phyloP scores from a whole-genome alignment of 2,113 vertebrate genomes.

The Tachysurus vachellii region DNA sequence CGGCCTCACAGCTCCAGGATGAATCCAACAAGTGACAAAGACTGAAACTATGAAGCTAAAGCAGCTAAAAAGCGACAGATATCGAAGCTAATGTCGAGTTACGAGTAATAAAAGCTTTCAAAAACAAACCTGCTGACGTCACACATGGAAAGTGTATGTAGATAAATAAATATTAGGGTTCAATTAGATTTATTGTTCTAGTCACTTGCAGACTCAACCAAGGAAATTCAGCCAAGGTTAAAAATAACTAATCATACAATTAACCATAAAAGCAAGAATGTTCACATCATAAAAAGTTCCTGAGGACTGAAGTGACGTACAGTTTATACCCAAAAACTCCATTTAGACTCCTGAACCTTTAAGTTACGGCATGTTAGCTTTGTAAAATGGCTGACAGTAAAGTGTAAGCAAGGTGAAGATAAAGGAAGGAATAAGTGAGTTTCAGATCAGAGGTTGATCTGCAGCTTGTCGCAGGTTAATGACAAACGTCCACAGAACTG shows the following conservation, averaged over 20 bases:
- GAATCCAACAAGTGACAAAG: not conserved
- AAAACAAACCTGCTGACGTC: not conserved
- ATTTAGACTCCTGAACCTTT: not conserved
- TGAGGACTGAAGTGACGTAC: not conserved
- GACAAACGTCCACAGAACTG: not conserved
- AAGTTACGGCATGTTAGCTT: not conserved
- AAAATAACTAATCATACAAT: not conserved
- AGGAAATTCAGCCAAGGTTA: not conserved
- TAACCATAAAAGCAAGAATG: not conserved
- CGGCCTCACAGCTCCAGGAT: too few relatives aligned
- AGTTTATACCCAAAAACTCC: not conserved
- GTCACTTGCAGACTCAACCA: not conserved
- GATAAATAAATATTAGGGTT: not conserved
- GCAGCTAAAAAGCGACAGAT: not conserved
- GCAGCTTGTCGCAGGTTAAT: not conserved
- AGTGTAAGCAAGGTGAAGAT: not conserved
- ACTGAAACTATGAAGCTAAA: not conserved
- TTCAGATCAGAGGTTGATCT: not conserved
- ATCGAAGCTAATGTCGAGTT: not conserved
- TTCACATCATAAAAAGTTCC: fast-evolving
- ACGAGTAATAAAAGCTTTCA: not conserved
- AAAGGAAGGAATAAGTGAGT: not conserved
- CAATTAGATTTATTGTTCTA: not conserved
- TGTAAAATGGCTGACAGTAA: not conserved
- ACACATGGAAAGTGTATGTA: not conserved